Conservation (phyloP, 1,140 invertebrate genomes). For the Neotoxoptera formosana region DNA sequence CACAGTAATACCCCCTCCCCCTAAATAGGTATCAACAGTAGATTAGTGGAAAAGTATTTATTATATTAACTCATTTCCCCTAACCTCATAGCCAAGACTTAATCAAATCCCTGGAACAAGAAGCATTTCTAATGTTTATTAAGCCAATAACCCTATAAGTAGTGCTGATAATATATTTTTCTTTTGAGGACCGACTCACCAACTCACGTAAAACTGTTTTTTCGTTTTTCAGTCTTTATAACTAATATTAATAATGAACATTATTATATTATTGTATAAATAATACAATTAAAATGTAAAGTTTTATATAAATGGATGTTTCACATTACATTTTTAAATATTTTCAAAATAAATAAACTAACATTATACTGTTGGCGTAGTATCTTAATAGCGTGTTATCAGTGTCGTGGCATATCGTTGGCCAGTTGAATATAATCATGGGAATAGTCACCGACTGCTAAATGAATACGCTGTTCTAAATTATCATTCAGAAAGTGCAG, state of each 20-base stretch:
- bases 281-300: background rate
- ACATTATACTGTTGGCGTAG: background rate
- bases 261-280: background rate
- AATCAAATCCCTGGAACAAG: background rate
- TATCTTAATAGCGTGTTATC: too few relatives aligned
- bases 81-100: fast-evolving
- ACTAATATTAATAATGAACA: background rate
- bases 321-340: background rate
- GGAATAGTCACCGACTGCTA: too few relatives aligned
- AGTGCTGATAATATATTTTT: background rate
- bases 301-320: background rate
- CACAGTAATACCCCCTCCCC: too few relatives aligned
- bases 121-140: too few relatives aligned
- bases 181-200: background rate
- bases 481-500: too few relatives aligned
- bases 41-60: background rate
- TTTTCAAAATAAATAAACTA: background rate
- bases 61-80: background rate
- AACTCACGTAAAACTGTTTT: background rate
- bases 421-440: too few relatives aligned
- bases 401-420: too few relatives aligned
- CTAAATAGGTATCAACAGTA: too few relatives aligned
- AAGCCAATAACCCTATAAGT: too few relatives aligned
- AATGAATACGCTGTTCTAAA: too few relatives aligned
- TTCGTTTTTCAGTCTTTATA: background rate